Conservation (phyloP, 2,888 invertebrate species). For the Pelosia muscerda region DNA sequence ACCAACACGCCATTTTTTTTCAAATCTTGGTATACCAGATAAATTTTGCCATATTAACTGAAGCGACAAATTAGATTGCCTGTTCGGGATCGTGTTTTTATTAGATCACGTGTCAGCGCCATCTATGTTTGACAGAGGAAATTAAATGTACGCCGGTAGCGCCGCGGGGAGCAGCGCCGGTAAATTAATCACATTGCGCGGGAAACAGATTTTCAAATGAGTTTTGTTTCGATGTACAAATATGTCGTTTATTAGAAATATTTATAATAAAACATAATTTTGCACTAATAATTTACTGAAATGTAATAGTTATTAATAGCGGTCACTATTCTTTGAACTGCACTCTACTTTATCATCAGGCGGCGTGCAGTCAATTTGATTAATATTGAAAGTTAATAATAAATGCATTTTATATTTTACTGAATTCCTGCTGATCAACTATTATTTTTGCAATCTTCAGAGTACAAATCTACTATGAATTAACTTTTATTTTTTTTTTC, state of each 20-base stretch:
- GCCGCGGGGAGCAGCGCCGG: slow-evolving; percentile 39
- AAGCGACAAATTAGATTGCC: slow-evolving; percentile 61
- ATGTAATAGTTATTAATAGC: neutral
- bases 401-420: too few relatives aligned
- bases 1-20: slow-evolving; percentile 12
- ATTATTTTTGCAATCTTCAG: too few relatives aligned
- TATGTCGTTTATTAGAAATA: neutral
- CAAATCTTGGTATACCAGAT: slow-evolving; percentile 34
- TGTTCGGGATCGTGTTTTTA: slow-evolving; percentile 54
- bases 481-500: too few relatives aligned
- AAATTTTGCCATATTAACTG: slow-evolving; percentile 53
- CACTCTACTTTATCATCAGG: too few relatives aligned
- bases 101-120: slow-evolving; percentile 65
- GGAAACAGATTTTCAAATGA: slow-evolving; percentile 22
- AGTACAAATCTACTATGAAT: too few relatives aligned
- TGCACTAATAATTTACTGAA: neutral
- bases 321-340: too few relatives aligned
- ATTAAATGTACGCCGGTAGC: slow-evolving; percentile 55
- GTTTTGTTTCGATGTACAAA: slow-evolving; percentile 8
- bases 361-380: too few relatives aligned
- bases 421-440: too few relatives aligned
- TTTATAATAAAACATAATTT: neutral
- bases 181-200: slow-evolving; percentile 41
- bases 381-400: too few relatives aligned
- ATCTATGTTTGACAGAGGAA: slow-evolving; percentile 64